A percentile compares a stretch with the other conserved stretches of the same genome.
phyloP scores from a whole-genome alignment of 2,888 invertebrate species.

The Thereva unica region DNA sequence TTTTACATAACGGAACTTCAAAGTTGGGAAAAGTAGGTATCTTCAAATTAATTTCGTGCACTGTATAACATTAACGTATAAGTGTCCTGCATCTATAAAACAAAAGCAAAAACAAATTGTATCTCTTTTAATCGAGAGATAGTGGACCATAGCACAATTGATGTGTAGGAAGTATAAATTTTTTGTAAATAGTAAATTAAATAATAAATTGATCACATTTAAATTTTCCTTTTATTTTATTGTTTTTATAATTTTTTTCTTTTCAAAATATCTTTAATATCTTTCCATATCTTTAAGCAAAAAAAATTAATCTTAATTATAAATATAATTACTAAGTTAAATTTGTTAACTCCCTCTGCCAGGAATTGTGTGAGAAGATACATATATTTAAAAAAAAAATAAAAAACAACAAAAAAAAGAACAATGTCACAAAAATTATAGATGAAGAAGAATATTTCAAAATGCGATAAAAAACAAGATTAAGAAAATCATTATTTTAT shows the following conservation, averaged over 20 bases:
- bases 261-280: too few species aligned
- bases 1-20: too few species aligned
- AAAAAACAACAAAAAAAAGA: too few species aligned
- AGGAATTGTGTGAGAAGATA: slow-evolving; percentile 20
- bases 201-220: slow-evolving; percentile 5
- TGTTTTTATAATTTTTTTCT: too few species aligned
- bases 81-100: slow-evolving; percentile 1
- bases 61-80: too few species aligned
- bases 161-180: slow-evolving; percentile 5
- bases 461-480: slow-evolving; percentile 15
- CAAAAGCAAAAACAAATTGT: background rate
- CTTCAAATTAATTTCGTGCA: too few species aligned
- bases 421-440: too few species aligned
- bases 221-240: background rate
- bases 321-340: slow-evolving; percentile 12
- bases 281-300: too few species aligned
- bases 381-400: too few species aligned
- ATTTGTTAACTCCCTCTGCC: slow-evolving; percentile 27
- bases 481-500: slow-evolving; percentile 13
- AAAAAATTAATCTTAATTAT: too few species aligned
- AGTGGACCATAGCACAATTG: slow-evolving; percentile 31
- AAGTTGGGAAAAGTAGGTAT: too few species aligned
- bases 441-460: background rate
- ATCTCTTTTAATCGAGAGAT: slow-evolving; percentile 5
- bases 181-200: slow-evolving; percentile 7